Conservation (phyloP, 2,797 vertebrate genomes). For the Protonibea diacanthus region DNA sequence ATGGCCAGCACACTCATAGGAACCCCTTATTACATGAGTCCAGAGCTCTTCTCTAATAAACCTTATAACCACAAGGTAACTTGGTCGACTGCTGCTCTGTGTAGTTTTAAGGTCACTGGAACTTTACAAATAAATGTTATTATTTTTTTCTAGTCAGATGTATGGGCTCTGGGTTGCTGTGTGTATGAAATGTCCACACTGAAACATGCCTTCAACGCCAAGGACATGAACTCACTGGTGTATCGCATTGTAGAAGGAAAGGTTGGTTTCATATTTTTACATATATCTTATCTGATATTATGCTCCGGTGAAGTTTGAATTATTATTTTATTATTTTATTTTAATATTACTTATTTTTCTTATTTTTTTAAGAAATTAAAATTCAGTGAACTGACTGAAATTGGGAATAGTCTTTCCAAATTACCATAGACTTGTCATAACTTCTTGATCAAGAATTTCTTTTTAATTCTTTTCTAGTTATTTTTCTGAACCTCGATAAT, state of each 20-base stretch:
- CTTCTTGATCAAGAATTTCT: neutral
- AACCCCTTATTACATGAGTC: conserved; percentile 99
- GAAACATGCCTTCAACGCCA: conserved; percentile 98
- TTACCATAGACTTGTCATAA: neutral
- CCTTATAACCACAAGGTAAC: conserved; percentile 98
- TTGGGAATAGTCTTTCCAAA: neutral
- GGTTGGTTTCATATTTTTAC: conserved; percentile 81
- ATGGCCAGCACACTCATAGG: conserved; percentile 99
- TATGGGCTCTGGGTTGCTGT: conserved; percentile 98
- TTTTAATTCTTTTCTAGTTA: neutral
- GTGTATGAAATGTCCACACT: conserved; percentile 98
- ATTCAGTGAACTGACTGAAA: neutral
- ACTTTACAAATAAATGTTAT: neutral
- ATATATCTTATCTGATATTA: neutral
- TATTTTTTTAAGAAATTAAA: too few species aligned
- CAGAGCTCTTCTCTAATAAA: conserved; percentile 96
- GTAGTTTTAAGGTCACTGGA: neutral
- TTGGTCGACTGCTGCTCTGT: neutral
- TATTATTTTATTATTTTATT: neutral
- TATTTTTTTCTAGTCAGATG: conserved; percentile 90
- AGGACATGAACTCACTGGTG: conserved; percentile 98
- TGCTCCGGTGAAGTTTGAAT: neutral
- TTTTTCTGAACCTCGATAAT: neutral
- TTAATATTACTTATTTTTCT: too few species aligned
- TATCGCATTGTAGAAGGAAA: conserved; percentile 98